Conservation (phyloP, 2,797 vertebrate species). For the Melanotaenia trifasciata region DNA sequence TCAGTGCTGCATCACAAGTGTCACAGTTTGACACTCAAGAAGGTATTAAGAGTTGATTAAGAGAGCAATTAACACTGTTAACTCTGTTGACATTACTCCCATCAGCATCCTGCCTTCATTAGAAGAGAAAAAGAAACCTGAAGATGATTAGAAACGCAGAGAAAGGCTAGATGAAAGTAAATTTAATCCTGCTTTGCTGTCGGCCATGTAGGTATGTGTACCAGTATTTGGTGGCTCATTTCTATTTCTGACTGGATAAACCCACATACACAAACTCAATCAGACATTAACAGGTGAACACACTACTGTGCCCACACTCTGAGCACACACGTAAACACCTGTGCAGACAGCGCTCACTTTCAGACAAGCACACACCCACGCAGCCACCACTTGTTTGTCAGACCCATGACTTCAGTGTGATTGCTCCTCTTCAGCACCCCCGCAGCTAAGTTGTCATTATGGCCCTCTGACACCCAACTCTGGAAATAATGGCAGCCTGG, state of each 20-base stretch:
- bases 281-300: slow-evolving; percentile 35
- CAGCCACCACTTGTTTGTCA: slow-evolving; percentile 38
- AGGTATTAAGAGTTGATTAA: slow-evolving; percentile 51
- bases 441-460: slow-evolving; percentile 59
- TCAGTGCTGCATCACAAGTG: slow-evolving; percentile 34
- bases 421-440: slow-evolving; percentile 75
- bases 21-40: slow-evolving; percentile 44
- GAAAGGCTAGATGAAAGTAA: slow-evolving; percentile 43
- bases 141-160: slow-evolving; percentile 29
- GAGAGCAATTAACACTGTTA: slow-evolving; percentile 53
- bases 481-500: slow-evolving; percentile 68
- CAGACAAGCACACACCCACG: slow-evolving; percentile 4
- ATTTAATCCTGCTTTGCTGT: slow-evolving; percentile 36
- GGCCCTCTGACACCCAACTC: slow-evolving; percentile 54
- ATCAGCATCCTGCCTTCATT: slow-evolving; percentile 31
- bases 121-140: slow-evolving; percentile 1
- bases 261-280: slow-evolving; percentile 50
- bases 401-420: slow-evolving; percentile 49
- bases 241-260: slow-evolving; percentile 63
- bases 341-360: slow-evolving; percentile 20
- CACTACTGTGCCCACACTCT: not conserved
- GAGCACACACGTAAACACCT: slow-evolving; percentile 22
- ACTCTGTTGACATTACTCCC: slow-evolving; percentile 20
- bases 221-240: slow-evolving; percentile 39
- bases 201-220: slow-evolving; percentile 22